Percentiles rank a stretch among this genome's conserved stretches.
phyloP scores from a whole-genome alignment of 2,888 invertebrate species.

The Dioctria rufipes region DNA sequence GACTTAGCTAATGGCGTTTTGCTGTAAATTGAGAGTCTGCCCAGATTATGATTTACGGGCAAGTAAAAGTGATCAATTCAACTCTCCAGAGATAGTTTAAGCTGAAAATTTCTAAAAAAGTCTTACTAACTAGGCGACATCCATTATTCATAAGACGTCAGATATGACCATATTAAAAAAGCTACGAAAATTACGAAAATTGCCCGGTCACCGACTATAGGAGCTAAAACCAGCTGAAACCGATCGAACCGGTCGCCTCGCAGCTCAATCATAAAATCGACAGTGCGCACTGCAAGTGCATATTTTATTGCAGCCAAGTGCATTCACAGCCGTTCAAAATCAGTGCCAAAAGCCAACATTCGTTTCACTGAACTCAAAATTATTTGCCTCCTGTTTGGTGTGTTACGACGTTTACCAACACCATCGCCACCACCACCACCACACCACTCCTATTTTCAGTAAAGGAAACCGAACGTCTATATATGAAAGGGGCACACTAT shows the following conservation, averaged over 20 bases:
- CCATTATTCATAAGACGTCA: conserved; percentile 23
- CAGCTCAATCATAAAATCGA: conserved; percentile 29
- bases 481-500: not conserved
- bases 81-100: not conserved
- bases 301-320: conserved; percentile 44
- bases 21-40: not conserved
- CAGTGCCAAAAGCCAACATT: conserved; percentile 49
- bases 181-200: not conserved
- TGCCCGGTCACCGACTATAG: not conserved
- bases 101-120: not conserved
- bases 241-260: conserved; percentile 11
- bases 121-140: conserved; percentile 2
- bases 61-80: conserved; percentile 38
- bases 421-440: no score
- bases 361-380: conserved; percentile 7
- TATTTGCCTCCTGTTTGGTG: not conserved
- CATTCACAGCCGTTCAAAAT: conserved; percentile 46
- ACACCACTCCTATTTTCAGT: not conserved
- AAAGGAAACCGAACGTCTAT: not conserved
- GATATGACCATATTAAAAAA: not conserved
- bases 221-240: not conserved
- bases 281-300: conserved; percentile 37
- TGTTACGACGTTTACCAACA: no score
- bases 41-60: conserved; percentile 16
- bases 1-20: conserved; percentile 13